A percentile compares a stretch with the other conserved stretches of the same genome.
phyloP scores from a whole-genome alignment of 2,888 invertebrate genomes.

The Melanargia galathea region DNA sequence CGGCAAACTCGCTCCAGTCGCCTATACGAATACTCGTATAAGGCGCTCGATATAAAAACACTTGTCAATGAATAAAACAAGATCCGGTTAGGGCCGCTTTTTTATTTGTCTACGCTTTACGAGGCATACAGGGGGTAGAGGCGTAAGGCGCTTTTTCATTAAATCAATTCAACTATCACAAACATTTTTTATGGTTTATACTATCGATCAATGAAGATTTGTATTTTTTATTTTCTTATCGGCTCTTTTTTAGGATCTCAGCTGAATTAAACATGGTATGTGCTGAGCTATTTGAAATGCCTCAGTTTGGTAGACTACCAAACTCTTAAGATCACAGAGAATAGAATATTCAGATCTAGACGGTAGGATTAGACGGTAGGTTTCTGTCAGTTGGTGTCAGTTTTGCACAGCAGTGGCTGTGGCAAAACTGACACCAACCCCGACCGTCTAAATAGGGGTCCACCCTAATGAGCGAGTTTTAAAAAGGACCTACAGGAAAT shows the following conservation, averaged over 20 bases:
- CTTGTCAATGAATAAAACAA: conserved; percentile 32
- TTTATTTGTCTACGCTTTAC: conserved; percentile 10
- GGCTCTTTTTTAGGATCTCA: background rate
- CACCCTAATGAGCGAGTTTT: too few species aligned
- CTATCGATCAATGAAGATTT: conserved; percentile 4
- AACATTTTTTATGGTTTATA: conserved; percentile 10
- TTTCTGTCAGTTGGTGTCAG: too few species aligned
- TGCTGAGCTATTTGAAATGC: background rate
- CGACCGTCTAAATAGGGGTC: too few species aligned
- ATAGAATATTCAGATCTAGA: too few species aligned
- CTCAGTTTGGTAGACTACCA: too few species aligned
- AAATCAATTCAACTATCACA: conserved; percentile 10
- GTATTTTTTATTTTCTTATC: background rate
- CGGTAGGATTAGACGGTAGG: too few species aligned
- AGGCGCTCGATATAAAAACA: conserved; percentile 22
- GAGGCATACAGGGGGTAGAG: background rate
- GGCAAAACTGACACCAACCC: too few species aligned
- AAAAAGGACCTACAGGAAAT: too few species aligned
- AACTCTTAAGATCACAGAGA: too few species aligned
- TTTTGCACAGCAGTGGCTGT: too few species aligned
- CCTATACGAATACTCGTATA: background rate
- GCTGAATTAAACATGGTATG: background rate
- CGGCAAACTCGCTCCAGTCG: background rate
- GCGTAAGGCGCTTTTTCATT: conserved; percentile 11
- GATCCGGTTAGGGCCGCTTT: conserved; percentile 9